Base-by-base conservation (phyloP, 1,140 invertebrate species). In the Ceratina japonica region DNA sequence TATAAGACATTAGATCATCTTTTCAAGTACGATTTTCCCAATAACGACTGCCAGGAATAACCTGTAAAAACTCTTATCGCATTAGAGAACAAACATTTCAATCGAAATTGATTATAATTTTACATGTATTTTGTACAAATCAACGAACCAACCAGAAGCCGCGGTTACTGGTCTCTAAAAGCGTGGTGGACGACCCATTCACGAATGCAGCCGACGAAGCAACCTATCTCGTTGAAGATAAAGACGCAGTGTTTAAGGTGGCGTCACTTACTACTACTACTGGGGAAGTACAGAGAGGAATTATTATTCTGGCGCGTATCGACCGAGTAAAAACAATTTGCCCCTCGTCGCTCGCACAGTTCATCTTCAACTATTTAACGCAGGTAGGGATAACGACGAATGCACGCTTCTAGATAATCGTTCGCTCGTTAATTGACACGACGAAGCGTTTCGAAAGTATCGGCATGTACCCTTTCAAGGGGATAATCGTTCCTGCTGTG, bases 271-370 rank as follows among this genome's bases (percentile, higher is more conserved):
- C 82, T 86, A 16, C 85, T 31, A 31, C 79, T 79, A n/a, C n/a
- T 86, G 86, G 81, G 86, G 83, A 89, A 87, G 82, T 86, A 82
- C 81, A 83, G 80, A 81, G 81, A 75, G 66, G 37, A 75, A 74
- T 79, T 66, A 72, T 76, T 80, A 75, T 70, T 68, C 68, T 85
- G 82, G 75, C 71, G 86, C 86, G 87, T 91, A 91, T 91, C 91
- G 91, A 91, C 91, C 90, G 91, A 91, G 91, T 85, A 91, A 88
- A 84, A 82, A 82, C 37, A 75, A 80, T 56, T 80, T 82, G 65
- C 74, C 59, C 59, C 58, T 75, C 18, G n/a, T 61, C 56, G 54
- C 37, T 74, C 52, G 37, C 8, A 56, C 27, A 82, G 64, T 56
- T 56, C 54, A n/a, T 1, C 37, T 66, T 86, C 54, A 68, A 51